These are phyloP conservation scores for Mythimna pallens DNA, from an alignment of 2,888 invertebrate genomes.

Conservation along the genomic window DNA sequence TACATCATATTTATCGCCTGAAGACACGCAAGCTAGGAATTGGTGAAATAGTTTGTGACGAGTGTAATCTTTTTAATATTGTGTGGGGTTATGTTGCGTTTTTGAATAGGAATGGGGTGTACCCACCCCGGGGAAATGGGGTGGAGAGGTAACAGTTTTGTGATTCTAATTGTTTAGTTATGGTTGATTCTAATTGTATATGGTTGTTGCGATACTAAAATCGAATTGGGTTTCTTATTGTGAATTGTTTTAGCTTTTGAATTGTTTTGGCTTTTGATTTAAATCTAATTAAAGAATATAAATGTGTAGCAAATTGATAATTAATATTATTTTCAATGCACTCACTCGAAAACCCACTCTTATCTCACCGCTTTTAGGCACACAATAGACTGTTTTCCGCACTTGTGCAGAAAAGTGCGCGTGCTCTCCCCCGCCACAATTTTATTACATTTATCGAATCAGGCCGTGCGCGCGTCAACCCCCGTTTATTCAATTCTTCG, in stretches of 20 bases:
- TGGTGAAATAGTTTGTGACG: slow-evolving; percentile 51
- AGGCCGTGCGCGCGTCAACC: too few species aligned
- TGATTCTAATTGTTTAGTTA: background rate
- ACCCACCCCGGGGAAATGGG: background rate
- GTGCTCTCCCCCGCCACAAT: too few species aligned
- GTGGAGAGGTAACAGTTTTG: background rate
- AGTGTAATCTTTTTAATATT: slow-evolving; percentile 39
- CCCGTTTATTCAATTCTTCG: too few species aligned
- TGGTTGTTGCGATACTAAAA: background rate
- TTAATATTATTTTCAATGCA: too few species aligned
- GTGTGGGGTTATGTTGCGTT: slow-evolving; percentile 15
- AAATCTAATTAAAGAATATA: background rate
- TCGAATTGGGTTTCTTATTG: background rate
- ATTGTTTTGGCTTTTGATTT: background rate
- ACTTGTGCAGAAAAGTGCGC: too few species aligned
- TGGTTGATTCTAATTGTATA: background rate
- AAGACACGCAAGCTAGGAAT: slow-evolving; percentile 59
- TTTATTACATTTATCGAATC: too few species aligned
- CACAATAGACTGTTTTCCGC: too few species aligned
- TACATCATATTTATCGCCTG: slow-evolving; percentile 68
- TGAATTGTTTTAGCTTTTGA: background rate
- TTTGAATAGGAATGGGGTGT: slow-evolving; percentile 3
- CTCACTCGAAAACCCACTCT: too few species aligned
- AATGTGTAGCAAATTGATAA: too few species aligned
- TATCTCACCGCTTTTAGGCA: too few species aligned